A percentile compares a stretch with the other conserved stretches of the same genome.
These are phyloP conservation scores for Oligia strigilis DNA, from an alignment of 2,888 invertebrate species.

Conservation along the genomic window DNA sequence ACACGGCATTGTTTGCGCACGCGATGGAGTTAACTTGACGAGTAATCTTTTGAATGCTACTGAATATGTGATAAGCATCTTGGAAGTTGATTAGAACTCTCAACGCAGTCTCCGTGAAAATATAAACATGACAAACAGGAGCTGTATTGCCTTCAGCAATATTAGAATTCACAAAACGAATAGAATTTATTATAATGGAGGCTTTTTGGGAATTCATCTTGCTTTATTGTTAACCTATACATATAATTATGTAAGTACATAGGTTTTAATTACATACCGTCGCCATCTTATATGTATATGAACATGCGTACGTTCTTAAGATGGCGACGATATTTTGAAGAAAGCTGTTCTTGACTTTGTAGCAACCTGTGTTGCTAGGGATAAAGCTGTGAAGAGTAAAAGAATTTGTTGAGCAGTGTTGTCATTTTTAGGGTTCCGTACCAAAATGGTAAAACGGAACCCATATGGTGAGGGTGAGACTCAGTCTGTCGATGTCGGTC, in stretches of 20 bases:
- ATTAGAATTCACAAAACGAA: neutral
- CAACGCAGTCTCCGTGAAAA: conserved; percentile 22
- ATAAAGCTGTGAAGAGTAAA: conserved; percentile 5
- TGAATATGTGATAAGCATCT: conserved; percentile 66
- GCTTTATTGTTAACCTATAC: conserved; percentile 5
- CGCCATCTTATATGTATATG: no score
- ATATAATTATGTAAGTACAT: neutral
- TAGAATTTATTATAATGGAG: neutral
- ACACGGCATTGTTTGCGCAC: conserved; percentile 76
- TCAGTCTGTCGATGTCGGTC: no score
- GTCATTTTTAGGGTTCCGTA: neutral
- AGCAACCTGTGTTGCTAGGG: neutral
- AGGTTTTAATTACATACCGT: no score
- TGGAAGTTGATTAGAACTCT: conserved; percentile 41
- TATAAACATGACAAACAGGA: neutral
- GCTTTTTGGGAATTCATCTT: conserved; percentile 2
- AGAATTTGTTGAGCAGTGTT: neutral
- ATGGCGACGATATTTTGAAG: neutral
- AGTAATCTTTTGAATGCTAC: conserved; percentile 69
- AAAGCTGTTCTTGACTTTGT: neutral
- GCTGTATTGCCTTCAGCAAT: neutral
- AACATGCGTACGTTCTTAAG: neutral
- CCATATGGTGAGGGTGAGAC: no score
- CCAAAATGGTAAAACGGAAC: no score
- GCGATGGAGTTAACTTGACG: conserved; percentile 71